These are phyloP conservation scores for Rotaria socialis DNA, from an alignment of 2,888 invertebrate genomes.

Conservation along the genomic window DNA sequence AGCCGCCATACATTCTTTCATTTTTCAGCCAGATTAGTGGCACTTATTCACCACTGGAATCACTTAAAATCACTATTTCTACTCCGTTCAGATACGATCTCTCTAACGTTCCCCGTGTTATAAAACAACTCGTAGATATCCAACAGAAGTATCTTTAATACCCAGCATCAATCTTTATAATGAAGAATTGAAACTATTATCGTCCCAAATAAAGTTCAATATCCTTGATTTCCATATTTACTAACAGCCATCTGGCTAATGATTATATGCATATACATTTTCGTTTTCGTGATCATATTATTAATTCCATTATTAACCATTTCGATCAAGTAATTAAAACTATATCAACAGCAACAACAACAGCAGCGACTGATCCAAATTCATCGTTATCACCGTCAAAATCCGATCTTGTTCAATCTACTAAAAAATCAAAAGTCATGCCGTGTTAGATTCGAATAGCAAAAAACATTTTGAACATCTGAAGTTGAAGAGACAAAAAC, in stretches of 20 bases:
- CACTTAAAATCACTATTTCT: too few relatives aligned
- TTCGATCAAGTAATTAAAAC: background rate
- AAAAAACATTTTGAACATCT: too few relatives aligned
- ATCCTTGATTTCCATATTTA: background rate
- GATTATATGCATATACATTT: background rate
- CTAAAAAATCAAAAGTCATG: background rate
- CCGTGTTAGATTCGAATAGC: background rate
- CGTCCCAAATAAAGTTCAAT: background rate
- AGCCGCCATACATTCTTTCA: too few relatives aligned
- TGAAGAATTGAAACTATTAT: background rate
- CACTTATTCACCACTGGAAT: too few relatives aligned
- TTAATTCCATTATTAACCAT: background rate
- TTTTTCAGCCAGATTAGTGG: too few relatives aligned
- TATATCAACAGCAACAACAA: background rate
- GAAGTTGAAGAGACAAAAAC: too few relatives aligned
- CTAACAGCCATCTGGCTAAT: background rate
- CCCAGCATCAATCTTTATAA: background rate
- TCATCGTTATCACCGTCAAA: background rate
- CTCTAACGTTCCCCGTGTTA: too few relatives aligned
- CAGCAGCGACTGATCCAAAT: background rate
- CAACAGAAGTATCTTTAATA: too few relatives aligned
- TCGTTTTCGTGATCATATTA: background rate
- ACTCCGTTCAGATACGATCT: too few relatives aligned
- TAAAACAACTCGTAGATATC: background rate
- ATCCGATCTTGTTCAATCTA: too few relatives aligned